These are phyloP conservation scores for Chlorodrepanis virens DNA, from an alignment of 2,113 vertebrate genomes.

Conservation along the genomic window DNA sequence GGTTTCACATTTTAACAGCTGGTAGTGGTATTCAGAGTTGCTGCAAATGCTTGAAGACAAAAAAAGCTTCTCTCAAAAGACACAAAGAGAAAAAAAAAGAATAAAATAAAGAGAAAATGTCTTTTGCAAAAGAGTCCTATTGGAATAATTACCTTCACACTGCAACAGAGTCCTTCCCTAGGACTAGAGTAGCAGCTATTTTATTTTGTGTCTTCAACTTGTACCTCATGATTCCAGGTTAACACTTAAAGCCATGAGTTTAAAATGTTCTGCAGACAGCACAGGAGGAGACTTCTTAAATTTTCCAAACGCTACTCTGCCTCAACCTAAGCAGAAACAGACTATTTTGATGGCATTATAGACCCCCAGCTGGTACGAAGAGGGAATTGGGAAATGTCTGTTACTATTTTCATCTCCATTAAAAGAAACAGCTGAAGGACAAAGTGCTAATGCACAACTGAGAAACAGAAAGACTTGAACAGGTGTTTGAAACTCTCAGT, in stretches of 20 bases:
- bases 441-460: not conserved
- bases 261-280: not conserved
- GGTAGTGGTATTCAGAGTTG: not conserved
- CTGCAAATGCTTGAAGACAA: not conserved
- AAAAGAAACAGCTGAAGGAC: not conserved
- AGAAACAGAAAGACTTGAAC: not conserved
- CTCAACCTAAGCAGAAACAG: not conserved
- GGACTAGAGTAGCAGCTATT: not conserved
- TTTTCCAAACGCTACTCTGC: not conserved
- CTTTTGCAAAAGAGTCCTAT: not conserved
- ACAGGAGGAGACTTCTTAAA: not conserved
- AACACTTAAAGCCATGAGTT: not conserved
- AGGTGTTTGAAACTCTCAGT: not conserved
- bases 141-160: too few relatives aligned
- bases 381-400: not conserved
- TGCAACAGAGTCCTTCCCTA: not conserved
- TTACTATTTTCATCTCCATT: not conserved
- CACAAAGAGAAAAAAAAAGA: not conserved
- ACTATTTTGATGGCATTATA: not conserved
- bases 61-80: not conserved
- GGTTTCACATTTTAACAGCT: not conserved
- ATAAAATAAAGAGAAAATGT: not conserved
- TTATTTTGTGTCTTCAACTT: not conserved
- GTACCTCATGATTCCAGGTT: accelerated
- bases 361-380: not conserved